Base-by-base conservation (phyloP, 2,888 invertebrate species). In the Drosophila nigritarsus region DNA sequence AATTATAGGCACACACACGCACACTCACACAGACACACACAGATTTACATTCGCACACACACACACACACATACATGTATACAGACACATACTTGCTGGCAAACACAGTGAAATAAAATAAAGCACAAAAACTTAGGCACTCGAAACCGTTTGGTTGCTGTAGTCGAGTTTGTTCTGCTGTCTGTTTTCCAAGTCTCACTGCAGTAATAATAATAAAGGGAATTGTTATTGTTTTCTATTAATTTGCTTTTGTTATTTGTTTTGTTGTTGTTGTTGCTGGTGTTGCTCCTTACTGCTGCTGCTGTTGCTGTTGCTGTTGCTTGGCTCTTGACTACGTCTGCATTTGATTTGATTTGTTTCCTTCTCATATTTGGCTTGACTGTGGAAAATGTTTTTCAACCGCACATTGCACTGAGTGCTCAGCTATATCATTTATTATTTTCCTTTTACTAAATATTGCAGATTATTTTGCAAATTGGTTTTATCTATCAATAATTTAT, bases 221-320 rank as follows among this genome's bases (percentile, higher is more conserved):
- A 80, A 82, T 82, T 82, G 82, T 82, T 82, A 82, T 82, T 82
- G 82, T 82, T 82, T 82, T 82, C 82, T 82, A 80, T 82, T 82
- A 82, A 82, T 82, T 82, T 79, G 58, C 68, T 72, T 74, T 62
- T 73, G 66, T 70, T 80, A 64, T 65, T 66, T 65, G n/a, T n/a
- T n/a, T n/a, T n/a, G n/a, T n/a, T n/a, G n/a, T 67, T 73, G 32
- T 65, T 75, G 61, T 65, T 67, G 36, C 38, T 29, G 62, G 38
- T 40, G 45, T 54, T 34, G 48, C 51, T 58, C 36, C 49, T 49
- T 54, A 11, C 27, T 49, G 27, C 54, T 48, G 40, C 66, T 51
- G 34, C n/a, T 38, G 27, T 49, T 48, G 40, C 66, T 51, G 34
- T 15, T 38, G n/a, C 30, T 61, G n/a, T 53, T 45, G 32, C 32